These are phyloP conservation scores for Lamproptera curius DNA, from an alignment of 2,888 invertebrate genomes.

Conservation along the genomic window DNA sequence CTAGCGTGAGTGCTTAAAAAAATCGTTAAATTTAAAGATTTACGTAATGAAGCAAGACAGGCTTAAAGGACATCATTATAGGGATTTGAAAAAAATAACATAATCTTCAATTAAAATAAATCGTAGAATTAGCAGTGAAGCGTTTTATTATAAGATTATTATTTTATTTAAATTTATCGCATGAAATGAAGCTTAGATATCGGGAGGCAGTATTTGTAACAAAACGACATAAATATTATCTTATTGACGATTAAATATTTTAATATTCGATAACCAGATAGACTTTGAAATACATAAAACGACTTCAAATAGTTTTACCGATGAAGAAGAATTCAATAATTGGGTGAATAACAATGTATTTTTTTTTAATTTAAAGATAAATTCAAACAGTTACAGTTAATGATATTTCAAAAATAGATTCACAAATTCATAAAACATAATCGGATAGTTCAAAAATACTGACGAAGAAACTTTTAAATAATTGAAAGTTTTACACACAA, in stretches of 20 bases:
- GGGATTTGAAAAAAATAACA: no score
- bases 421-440: not conserved
- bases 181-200: no score
- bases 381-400: slow-evolving; percentile 14
- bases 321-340: slow-evolving; percentile 33
- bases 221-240: no score
- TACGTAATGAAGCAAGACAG: not conserved
- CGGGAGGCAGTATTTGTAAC: no score
- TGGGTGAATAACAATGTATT: slow-evolving; percentile 27
- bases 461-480: slow-evolving; percentile 14
- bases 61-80: no score
- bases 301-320: slow-evolving; percentile 24
- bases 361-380: slow-evolving; percentile 27
- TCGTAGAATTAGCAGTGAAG: no score
- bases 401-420: slow-evolving; percentile 17
- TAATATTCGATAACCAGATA: slow-evolving; percentile 67
- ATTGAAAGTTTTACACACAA: slow-evolving; percentile 16
- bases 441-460: not conserved
- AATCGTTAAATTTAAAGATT: not conserved
- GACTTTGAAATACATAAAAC: slow-evolving; percentile 66
- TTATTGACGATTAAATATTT: slow-evolving; percentile 73
- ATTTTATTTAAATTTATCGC: no score
- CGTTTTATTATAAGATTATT: no score
- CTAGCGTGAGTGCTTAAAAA: slow-evolving; percentile 17
- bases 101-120: no score